Evolutionary conservation across 1,140 invertebrate species (phyloP).

Genomic region (Goniozus legneri): DNA sequence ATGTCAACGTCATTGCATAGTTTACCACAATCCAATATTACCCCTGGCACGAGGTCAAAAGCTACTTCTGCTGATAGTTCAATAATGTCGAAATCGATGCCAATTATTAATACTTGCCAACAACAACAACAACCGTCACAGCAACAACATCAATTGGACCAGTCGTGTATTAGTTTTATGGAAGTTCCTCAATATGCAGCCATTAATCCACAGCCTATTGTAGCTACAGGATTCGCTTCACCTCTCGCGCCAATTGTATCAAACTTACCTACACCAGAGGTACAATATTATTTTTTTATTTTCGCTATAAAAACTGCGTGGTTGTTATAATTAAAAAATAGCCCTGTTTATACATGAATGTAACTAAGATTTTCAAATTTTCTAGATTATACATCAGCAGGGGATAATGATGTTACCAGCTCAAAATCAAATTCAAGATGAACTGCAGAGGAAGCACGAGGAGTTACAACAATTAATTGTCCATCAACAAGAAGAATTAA

Average conservation of each 20-base stretch:
- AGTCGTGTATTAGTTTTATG: constrained; percentile 46
- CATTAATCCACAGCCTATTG: constrained; percentile 61
- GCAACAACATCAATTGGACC: constrained; percentile 25
- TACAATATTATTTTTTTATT: constrained; percentile 18
- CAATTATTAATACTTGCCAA: constrained; percentile 6
- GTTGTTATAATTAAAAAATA: too few relatives aligned
- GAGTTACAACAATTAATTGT: constrained; percentile 80
- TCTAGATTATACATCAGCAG: constrained; percentile 52
- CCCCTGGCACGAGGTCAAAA: constrained; percentile 45
- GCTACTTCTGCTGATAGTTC: constrained; percentile 20
- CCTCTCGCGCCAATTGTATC: constrained; percentile 36
- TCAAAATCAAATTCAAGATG: constrained; percentile 66
- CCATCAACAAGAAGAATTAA: constrained; percentile 80
- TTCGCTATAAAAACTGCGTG: too few relatives aligned
- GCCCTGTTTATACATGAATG: neutral
- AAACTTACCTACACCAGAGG: constrained; percentile 31
- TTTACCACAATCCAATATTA: constrained; percentile 59
- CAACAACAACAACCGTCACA: constrained; percentile 16
- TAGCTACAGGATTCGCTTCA: constrained; percentile 46
- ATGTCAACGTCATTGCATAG: constrained; percentile 65
- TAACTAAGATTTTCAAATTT: neutral
- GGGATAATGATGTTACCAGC: constrained; percentile 59
- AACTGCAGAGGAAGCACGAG: constrained; percentile 79
- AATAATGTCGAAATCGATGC: constrained; percentile 15
- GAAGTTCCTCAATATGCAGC: constrained; percentile 62